Base-by-base conservation (phyloP, 2,797 vertebrate species). In the Spondyliosoma cantharus region DNA sequence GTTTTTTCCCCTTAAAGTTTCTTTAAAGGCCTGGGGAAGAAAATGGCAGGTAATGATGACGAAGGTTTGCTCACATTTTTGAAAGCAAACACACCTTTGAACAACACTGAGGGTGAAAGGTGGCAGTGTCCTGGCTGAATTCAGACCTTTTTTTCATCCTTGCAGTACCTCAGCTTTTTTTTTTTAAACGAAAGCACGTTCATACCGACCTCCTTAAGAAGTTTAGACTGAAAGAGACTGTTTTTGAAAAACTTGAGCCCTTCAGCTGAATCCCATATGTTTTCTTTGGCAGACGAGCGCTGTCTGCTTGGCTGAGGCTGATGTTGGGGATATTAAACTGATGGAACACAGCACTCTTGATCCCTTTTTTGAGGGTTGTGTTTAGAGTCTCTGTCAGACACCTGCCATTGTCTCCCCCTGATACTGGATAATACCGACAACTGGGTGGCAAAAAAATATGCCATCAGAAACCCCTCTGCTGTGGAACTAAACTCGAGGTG, bases 41-140 rank as follows among this genome's bases (percentile, higher is more conserved):
- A 91, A 95, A 96, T 93, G 86, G 93, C 96, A 96, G 96, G 96
- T 96, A 95, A 96, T 86, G 86, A 95, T 98, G 97, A 98, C 96
- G 97, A 96, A 97, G 96, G 96, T 95, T 95, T 93, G 95, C 95
- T 94, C 95, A 93, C 93, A 95, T 96, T 96, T 93, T 90, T 90
- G 54, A 91, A 95, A 91, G 95, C 88, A 94, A 96, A 95, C 95
- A 96, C 96, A 95, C 96, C 97, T 97, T 98, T 93, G 95, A 94
- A 96, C 93, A 97, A 97, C 96, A 97, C 86, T 20, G 86, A 90
- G 91, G 93, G 94, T 98, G 97, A 99, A 99, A 98, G 97, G 96
- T 96, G 84, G 94, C 90, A 96, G 96, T 99, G 98, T 96, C 91
- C 92, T 74, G 53, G 29, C 94, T 95, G 89, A 95, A 95, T 95